Evolutionary conservation across 1,140 invertebrate species (phyloP).

Genomic region (Asobara japonica): DNA sequence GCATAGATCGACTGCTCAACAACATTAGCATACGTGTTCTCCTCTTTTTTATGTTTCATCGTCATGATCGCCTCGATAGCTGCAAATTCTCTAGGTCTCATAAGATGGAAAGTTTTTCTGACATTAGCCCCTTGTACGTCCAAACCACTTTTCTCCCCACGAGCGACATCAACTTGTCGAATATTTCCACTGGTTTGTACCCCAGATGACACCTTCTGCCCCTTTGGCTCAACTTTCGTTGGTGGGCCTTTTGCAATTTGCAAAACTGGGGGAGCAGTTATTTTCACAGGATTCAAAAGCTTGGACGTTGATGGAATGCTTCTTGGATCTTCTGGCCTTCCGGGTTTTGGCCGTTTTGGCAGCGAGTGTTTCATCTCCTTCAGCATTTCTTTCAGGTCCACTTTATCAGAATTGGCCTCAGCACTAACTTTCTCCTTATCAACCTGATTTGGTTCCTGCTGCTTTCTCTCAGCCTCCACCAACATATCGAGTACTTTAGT

Average conservation of each 20-base stretch:
- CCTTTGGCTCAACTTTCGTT: conserved; percentile 7
- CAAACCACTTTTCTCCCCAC: not conserved
- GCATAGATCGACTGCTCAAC: conserved; percentile 53
- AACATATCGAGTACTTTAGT: conserved; percentile 51
- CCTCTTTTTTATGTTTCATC: conserved; percentile 39
- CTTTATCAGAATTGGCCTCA: conserved; percentile 68
- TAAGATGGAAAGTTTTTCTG: conserved; percentile 64
- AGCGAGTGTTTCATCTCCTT: conserved; percentile 76
- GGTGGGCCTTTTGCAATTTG: conserved; percentile 10
- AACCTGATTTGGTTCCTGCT: conserved; percentile 22
- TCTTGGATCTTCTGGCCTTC: conserved; percentile 29
- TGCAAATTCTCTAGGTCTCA: conserved; percentile 65
- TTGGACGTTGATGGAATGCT: not conserved
- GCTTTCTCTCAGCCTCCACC: conserved; percentile 45
- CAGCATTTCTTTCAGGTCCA: conserved; percentile 71
- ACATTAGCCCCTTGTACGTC: conserved; percentile 24
- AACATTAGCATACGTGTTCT: conserved; percentile 63
- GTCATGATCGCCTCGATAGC: conserved; percentile 63
- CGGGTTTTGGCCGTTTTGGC: conserved; percentile 63
- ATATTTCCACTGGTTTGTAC: conserved; percentile 66
- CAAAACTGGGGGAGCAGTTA: conserved; percentile 20
- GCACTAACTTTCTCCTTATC: conserved; percentile 10
- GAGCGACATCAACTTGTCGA: conserved; percentile 51
- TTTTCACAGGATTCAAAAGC: not conserved
- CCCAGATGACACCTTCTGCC: conserved; percentile 66